These are phyloP conservation scores for Bettongia penicillata DNA, from an alignment of 2,113 vertebrate species.

Conservation along the genomic window DNA sequence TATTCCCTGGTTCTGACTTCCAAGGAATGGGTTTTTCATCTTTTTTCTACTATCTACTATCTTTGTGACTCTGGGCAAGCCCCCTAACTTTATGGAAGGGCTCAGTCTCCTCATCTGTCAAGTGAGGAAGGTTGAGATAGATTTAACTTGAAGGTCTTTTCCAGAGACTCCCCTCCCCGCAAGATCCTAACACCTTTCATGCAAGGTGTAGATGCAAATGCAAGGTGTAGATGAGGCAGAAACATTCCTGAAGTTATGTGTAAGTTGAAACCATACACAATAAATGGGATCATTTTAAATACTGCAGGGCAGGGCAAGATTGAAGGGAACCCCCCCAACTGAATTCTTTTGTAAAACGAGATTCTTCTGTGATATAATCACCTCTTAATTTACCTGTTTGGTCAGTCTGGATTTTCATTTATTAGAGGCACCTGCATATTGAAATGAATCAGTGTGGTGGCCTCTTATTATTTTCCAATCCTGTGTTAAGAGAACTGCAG, in stretches of 20 bases:
- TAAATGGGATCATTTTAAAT: conserved; percentile 48
- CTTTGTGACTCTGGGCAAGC: background rate
- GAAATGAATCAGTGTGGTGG: conserved; percentile 57
- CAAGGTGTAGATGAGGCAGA: conserved; percentile 14
- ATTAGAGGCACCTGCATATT: conserved; percentile 53
- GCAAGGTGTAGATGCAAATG: background rate
- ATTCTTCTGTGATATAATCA: conserved; percentile 49
- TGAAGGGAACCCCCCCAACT: conserved; percentile 39
- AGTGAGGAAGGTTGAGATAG: background rate
- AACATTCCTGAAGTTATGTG: conserved; percentile 42
- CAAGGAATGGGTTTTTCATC: background rate
- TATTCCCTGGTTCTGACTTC: background rate
- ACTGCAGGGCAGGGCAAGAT: conserved; percentile 51
- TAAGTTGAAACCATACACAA: conserved; percentile 32
- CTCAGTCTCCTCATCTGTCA: background rate
- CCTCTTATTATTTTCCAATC: conserved; percentile 57
- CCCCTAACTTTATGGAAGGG: background rate
- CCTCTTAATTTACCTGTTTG: conserved; percentile 62
- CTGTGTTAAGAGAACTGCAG: conserved; percentile 37
- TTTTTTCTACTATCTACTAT: background rate
- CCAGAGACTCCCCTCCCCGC: background rate
- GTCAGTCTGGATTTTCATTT: conserved; percentile 55
- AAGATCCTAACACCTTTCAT: background rate
- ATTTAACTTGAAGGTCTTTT: background rate
- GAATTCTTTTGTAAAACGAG: conserved; percentile 43